Percentiles rank a stretch among this genome's conserved stretches.
These are phyloP conservation scores for Eudasyphora cyanicolor DNA, from an alignment of 2,888 invertebrate species.

Conservation along the genomic window DNA sequence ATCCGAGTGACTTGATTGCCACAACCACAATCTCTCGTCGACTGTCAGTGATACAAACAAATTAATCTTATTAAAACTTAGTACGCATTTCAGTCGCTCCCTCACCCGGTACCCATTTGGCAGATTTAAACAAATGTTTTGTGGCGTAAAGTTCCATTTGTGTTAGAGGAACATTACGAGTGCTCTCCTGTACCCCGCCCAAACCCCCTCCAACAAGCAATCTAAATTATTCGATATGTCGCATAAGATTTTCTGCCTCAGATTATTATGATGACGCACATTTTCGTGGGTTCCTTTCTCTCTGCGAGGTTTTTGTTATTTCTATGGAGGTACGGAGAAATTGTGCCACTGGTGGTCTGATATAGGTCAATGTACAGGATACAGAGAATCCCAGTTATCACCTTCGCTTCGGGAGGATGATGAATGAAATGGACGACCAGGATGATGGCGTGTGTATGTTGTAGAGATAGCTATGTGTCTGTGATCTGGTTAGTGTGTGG, in stretches of 20 bases:
- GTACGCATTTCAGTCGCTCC: not conserved
- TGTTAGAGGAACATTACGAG: no score
- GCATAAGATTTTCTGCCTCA: not conserved
- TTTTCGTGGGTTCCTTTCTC: not conserved
- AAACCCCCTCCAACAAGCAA: not conserved
- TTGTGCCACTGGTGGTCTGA: not conserved
- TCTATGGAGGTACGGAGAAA: no score
- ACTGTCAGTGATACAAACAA: not conserved
- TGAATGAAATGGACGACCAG: not conserved
- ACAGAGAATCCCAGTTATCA: not conserved
- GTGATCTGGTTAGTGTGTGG: not conserved
- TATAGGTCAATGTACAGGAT: not conserved
- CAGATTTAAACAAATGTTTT: not conserved
- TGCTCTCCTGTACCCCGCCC: not conserved
- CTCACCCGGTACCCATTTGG: not conserved
- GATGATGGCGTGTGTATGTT: no score
- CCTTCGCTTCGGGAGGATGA: not conserved
- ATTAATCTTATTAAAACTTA: constrained; percentile 19
- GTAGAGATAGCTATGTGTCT: not conserved
- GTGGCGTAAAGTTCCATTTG: not conserved
- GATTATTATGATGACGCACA: not conserved
- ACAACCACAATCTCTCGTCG: not conserved
- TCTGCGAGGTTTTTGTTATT: not conserved
- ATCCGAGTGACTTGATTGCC: not conserved
- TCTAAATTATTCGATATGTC: not conserved